Conservation (phyloP, 1,140 invertebrate species). For the Leguminivora glycinivorella region DNA sequence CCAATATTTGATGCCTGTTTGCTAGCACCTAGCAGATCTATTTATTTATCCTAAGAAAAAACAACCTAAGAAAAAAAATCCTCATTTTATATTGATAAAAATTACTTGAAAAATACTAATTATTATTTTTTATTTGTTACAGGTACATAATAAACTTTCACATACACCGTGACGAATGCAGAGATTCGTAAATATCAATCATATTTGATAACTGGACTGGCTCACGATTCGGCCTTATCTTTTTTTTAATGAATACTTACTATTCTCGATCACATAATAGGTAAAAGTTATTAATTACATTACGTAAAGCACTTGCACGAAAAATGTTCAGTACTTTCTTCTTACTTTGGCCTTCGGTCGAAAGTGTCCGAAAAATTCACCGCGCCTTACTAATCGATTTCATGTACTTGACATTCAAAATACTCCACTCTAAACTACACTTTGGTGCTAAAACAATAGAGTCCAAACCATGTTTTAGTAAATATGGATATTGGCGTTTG, state of each 20-base stretch:
- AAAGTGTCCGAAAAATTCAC: constrained; percentile 69
- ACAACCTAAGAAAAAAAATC: no score
- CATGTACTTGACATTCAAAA: constrained; percentile 70
- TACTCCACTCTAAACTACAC: constrained; percentile 29
- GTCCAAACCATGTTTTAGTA: constrained; percentile 37
- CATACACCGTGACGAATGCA: not conserved
- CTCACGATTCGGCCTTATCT: not conserved
- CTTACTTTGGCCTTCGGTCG: constrained; percentile 47
- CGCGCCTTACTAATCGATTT: constrained; percentile 63
- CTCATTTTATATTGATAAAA: not conserved
- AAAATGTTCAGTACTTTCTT: constrained; percentile 15
- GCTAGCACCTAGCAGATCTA: no score
- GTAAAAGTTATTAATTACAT: not conserved
- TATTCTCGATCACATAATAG: not conserved
- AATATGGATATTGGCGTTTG: constrained; percentile 42
- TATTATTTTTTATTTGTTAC: not conserved
- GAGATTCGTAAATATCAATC: constrained; percentile 5
- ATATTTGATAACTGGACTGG: not conserved
- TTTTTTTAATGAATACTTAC: not conserved
- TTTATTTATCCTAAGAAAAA: no score
- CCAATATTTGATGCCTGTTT: no score
- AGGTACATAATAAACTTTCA: not conserved
- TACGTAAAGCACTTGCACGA: constrained; percentile 17
- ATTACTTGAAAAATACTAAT: not conserved
- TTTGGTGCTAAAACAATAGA: constrained; percentile 34